These are phyloP conservation scores for Chrysopilus asiliformis DNA, from an alignment of 2,888 invertebrate species.

Conservation along the genomic window DNA sequence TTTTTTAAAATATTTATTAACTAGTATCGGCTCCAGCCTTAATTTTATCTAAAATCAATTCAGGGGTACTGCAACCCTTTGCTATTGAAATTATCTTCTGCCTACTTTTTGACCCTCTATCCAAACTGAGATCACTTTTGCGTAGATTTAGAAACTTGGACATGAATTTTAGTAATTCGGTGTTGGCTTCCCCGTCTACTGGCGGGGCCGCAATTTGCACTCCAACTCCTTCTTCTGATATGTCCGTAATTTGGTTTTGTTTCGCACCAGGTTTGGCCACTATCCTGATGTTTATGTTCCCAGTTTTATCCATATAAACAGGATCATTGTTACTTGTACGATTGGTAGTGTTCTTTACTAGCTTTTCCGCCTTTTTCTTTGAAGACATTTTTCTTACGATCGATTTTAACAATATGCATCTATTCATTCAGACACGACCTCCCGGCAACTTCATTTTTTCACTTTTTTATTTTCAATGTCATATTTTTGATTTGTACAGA, in stretches of 20 bases:
- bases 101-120: conserved; percentile 46
- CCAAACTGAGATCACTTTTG: conserved; percentile 55
- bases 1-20: no score
- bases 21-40: no score
- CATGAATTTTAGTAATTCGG: conserved; percentile 58
- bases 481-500: no score
- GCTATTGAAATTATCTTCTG: conserved; percentile 41
- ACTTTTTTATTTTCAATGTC: no score
- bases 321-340: conserved; percentile 18
- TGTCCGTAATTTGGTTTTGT: conserved; percentile 50
- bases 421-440: no score
- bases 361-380: conserved; percentile 3
- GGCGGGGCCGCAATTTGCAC: conserved; percentile 57
- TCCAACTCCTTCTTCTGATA: conserved; percentile 49
- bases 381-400: conserved; percentile 5
- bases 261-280: conserved; percentile 66
- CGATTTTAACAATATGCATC: no score
- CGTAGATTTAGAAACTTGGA: conserved; percentile 51
- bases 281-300: conserved; percentile 48
- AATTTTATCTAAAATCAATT: conserved; percentile 35
- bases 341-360: no score
- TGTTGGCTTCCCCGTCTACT: conserved; percentile 67
- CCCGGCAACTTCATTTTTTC: no score
- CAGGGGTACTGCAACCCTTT: conserved; percentile 36
- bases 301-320: conserved; percentile 41